These are phyloP conservation scores for Dasysyrphus albostriatus DNA, from an alignment of 2,888 invertebrate species.

Conservation along the genomic window DNA sequence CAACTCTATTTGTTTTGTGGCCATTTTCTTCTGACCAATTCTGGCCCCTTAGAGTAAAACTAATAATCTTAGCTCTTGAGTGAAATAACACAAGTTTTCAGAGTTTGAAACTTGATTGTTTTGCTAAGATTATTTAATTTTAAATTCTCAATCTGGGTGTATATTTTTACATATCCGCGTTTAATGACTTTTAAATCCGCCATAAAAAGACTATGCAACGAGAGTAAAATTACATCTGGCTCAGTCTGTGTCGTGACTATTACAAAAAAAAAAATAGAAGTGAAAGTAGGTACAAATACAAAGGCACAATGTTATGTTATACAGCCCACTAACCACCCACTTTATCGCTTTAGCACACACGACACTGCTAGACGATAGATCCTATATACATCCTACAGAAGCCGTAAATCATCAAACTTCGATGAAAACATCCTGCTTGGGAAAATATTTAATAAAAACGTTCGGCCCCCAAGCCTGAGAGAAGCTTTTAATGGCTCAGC, in stretches of 20 bases:
- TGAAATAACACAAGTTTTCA: too few relatives aligned
- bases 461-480: constrained; percentile 12
- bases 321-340: constrained; percentile 15
- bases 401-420: constrained; percentile 62
- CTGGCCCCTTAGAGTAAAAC: too few relatives aligned
- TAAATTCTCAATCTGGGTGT: constrained; percentile 6
- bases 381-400: neutral
- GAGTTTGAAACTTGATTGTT: too few relatives aligned
- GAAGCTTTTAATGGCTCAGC: constrained; percentile 52
- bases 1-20: too few relatives aligned
- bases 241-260: constrained; percentile 34
- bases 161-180: constrained; percentile 44
- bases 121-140: too few relatives aligned
- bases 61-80: too few relatives aligned
- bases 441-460: constrained; percentile 68
- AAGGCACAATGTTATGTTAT: constrained; percentile 32
- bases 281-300: constrained; percentile 34
- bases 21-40: too few relatives aligned
- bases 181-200: constrained; percentile 50
- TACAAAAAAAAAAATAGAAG: constrained; percentile 35
- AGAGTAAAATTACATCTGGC: constrained; percentile 12
- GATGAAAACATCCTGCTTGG: constrained; percentile 62
- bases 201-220: constrained; percentile 41
- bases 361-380: constrained; percentile 15
- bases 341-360: constrained; percentile 21